Conservation (phyloP, 2,797 vertebrate species). For the Luscinia megarhynchos region DNA sequence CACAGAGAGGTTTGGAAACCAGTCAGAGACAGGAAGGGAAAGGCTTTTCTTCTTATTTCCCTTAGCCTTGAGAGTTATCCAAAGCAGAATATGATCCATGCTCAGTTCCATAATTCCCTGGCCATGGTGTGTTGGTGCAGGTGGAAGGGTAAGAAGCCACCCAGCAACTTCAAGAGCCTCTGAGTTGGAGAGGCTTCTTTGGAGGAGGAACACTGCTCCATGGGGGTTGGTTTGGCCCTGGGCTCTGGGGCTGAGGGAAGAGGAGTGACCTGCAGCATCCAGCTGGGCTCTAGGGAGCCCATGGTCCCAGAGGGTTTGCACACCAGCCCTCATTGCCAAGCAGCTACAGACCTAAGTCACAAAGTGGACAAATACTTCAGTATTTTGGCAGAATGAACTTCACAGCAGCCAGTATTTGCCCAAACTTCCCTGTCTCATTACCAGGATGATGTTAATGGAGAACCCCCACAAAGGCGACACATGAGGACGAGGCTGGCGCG, state of each 20-base stretch:
- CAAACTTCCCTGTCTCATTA: background rate
- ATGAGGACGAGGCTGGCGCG: rapidly evolving
- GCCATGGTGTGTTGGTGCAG: rapidly evolving
- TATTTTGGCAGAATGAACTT: background rate
- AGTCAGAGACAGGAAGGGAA: background rate
- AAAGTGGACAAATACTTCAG: background rate
- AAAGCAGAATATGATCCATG: background rate
- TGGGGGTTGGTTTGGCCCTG: background rate
- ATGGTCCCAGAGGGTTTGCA: rapidly evolving
- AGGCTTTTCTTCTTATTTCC: background rate
- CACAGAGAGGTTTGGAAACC: background rate
- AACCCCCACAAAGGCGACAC: background rate
- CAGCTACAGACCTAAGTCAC: rapidly evolving
- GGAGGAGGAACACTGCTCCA: rapidly evolving
- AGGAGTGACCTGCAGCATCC: background rate
- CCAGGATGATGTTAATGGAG: background rate
- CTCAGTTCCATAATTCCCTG: background rate
- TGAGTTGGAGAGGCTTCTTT: background rate
- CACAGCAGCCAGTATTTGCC: background rate
- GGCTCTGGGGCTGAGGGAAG: background rate
- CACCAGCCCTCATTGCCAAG: background rate
- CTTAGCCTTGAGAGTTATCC: background rate
- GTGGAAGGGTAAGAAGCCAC: background rate
- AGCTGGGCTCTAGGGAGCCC: background rate
- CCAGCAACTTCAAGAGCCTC: background rate